Evolutionary conservation across 2,888 invertebrate genomes (phyloP), one percentile per base, ranked within the genome.

Genomic region (Geotrupes spiniger): DNA sequence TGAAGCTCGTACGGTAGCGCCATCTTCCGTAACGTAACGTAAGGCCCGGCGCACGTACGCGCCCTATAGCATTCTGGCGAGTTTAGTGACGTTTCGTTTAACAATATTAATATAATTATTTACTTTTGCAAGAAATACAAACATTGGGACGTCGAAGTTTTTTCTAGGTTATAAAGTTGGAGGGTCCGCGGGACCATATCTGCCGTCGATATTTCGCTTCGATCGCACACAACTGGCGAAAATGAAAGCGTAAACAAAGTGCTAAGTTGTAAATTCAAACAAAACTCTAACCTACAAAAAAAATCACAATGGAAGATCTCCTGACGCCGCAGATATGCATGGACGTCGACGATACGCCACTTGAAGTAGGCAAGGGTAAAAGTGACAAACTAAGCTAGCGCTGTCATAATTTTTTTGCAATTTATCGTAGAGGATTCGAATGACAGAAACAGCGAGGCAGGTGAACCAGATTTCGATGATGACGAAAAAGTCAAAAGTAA

Each of bases 251-350:
- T 33, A 33, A 10, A 33, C 33, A 15, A 10, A 10, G 21, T 21
- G 21, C 4, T 21, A 21, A 21, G 21, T 21, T 21, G 21, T 21
- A 21, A 21, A 21, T 21, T 21, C 21, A 21, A 21, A 21, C 21
- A 21, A 21, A 21, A 21, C 3, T 21, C 3, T 21, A 21, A 21
- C 21, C 21, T 21, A 21, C 21, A 21, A 21, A 21, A 4, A 21
- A 21, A 21, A n/a, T n/a, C 9, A 50, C 31, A 9, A 50, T 50
- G 50, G 50, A 50, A 46, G 46, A 50, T 28, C 57, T 72, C 25
- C 56, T 72, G 14, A 68, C 69, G 53, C 72, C 72, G 10, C 70
- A 72, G 54, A 63, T 71, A 40, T 66, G 65, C 11, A 70, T 72
- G 71, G 70, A 66, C 56, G 64, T 70, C 2, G 70, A 70, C 36